phyloP scores from a whole-genome alignment of 2,888 invertebrate genomes.

The Rotaria macrura region DNA sequence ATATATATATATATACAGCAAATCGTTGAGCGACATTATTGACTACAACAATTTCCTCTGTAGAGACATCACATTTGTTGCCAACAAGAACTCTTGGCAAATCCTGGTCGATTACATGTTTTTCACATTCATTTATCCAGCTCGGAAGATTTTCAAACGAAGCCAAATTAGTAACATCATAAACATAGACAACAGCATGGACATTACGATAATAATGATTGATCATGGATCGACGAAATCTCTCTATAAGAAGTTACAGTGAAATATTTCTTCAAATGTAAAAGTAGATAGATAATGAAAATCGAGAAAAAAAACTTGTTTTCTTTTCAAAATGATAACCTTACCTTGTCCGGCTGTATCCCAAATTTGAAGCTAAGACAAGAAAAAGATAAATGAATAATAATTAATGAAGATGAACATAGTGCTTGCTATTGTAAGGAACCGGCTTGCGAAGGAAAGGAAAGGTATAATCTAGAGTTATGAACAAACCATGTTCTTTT shows the following conservation, averaged over 20 bases:
- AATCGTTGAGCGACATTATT: neutral
- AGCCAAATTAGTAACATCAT: constrained; percentile 62
- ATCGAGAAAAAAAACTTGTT: neutral
- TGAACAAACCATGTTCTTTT: too few species aligned
- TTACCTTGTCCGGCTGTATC: constrained; percentile 56
- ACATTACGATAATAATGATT: constrained; percentile 72
- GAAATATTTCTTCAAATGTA: neutral
- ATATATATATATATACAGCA: neutral
- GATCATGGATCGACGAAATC: constrained; percentile 69
- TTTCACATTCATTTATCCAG: constrained; percentile 68
- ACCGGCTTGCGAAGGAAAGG: too few species aligned
- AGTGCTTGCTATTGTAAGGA: too few species aligned
- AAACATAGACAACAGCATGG: constrained; percentile 72
- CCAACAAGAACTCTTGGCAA: constrained; percentile 61
- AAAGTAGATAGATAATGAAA: neutral
- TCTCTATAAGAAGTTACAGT: constrained; percentile 60
- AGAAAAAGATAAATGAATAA: constrained; percentile 36
- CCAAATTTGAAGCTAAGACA: constrained; percentile 65
- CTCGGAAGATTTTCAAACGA: constrained; percentile 61
- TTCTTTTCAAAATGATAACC: neutral
- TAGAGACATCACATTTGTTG: constrained; percentile 63
- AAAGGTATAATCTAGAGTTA: too few species aligned
- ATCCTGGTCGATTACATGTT: constrained; percentile 57
- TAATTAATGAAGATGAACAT: neutral
- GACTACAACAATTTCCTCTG: neutral